Base-by-base conservation (phyloP, 2,797 vertebrate species). In the Sebastes melanostomus region DNA sequence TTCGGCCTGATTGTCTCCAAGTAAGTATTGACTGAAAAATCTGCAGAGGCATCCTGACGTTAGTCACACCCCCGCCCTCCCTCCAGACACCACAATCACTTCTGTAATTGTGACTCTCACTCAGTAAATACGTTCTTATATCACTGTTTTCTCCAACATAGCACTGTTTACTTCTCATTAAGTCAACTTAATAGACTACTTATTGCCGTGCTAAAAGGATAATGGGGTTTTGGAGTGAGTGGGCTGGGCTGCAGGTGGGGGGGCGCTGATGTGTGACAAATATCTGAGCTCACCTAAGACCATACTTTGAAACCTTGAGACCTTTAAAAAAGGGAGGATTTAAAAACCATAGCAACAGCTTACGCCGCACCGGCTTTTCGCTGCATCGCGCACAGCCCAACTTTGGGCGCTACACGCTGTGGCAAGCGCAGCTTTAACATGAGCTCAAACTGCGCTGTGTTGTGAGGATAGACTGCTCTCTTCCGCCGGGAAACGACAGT, bases 21-120 rank as follows among this genome's bases (percentile, higher is more conserved):
- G 90, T 77, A 75, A 81, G 77, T 86, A 89, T 84, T 74, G 88
- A 91, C 78, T 69, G 76, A 73, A 78, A 72, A 78, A 80, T 70
- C 6, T 79, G 80, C 76, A 71, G 72, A 66, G 77, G 78, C 76
- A 70, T 72, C 80, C 56, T 16, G 2, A 36, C 2, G 38, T 76
- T 65, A 24, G 79, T 80, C 71, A 58, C 46, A 16, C 61, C 3
- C 72, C 38, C 1, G 2, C 54, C 59, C 9, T 6, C 5, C 34
- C 36, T 60, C 73, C 10, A 24, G n/a, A 8, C 54, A 30, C 63
- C 29, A 16, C 68, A 36, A 75, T 75, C n/a, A 63, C n/a, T 55
- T 77, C 34, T 78, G 67, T 79, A 65, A 85, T 65, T 60, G 71
- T 62, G 52, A 72, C 52, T 83, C 72, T 52, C 20, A 22, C n/a